These are phyloP conservation scores for Cylindroiulus punctatus DNA, from an alignment of 2,888 invertebrate species.

Conservation along the genomic window DNA sequence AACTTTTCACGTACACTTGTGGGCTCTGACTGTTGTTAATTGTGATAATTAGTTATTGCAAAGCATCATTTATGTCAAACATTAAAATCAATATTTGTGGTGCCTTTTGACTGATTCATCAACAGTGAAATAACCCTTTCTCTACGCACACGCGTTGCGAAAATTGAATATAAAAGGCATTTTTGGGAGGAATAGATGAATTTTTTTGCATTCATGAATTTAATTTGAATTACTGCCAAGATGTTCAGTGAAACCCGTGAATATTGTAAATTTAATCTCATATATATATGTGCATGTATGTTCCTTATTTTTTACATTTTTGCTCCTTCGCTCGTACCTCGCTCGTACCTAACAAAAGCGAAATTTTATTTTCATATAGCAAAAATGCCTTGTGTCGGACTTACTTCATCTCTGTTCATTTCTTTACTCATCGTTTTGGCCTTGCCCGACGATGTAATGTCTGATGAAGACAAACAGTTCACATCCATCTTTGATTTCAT, in stretches of 20 bases:
- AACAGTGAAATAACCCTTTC: no score
- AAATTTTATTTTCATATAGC: background rate
- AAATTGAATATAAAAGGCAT: background rate
- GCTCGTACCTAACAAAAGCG: background rate
- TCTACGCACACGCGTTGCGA: background rate
- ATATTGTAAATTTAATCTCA: no score
- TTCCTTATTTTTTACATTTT: background rate
- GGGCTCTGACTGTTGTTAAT: no score
- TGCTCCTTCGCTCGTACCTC: background rate
- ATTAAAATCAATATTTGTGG: no score
- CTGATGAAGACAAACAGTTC: background rate
- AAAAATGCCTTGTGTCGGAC: background rate
- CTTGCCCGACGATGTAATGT: background rate
- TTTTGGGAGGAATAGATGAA: background rate
- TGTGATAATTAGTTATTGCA: no score
- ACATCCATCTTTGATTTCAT: background rate
- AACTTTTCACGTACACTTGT: no score
- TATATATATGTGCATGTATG: background rate
- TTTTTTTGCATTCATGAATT: background rate
- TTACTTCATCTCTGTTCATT: background rate
- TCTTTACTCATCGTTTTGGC: background rate
- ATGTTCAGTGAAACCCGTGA: background rate
- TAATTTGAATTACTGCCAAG: background rate
- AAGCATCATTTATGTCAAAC: no score
- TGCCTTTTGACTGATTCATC: no score